Percentiles rank a stretch among this genome's conserved stretches.
phyloP scores from a whole-genome alignment of 2,888 invertebrate species.

The Elegia similella region DNA sequence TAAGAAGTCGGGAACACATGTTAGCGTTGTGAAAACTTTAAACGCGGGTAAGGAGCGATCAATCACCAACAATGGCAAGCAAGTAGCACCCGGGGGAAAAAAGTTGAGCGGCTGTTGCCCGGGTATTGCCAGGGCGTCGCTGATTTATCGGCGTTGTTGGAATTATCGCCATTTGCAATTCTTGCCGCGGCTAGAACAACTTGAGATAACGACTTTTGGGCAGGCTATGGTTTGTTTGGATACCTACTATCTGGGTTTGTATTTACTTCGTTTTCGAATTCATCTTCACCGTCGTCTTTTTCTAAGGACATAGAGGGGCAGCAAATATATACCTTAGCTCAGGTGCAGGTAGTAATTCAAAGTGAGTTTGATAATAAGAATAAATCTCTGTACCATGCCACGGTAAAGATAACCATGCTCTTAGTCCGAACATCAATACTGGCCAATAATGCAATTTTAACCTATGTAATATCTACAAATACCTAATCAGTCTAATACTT shows the following conservation, averaged over 20 bases:
- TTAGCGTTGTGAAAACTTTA: constrained; percentile 54
- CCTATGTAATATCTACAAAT: too few species aligned
- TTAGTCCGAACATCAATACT: too few species aligned
- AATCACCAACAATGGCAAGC: constrained; percentile 69
- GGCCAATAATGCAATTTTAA: too few species aligned
- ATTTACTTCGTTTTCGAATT: too few species aligned
- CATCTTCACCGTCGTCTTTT: too few species aligned
- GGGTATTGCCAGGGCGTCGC: constrained; percentile 38
- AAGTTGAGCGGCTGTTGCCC: constrained; percentile 51
- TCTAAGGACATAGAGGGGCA: too few species aligned
- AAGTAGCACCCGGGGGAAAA: constrained; percentile 71
- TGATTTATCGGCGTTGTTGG: constrained; percentile 79
- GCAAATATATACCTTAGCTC: too few species aligned
- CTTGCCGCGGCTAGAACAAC: constrained; percentile 67
- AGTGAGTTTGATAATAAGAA: too few species aligned
- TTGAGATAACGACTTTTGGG: constrained; percentile 65
- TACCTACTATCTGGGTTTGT: not conserved
- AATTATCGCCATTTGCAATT: constrained; percentile 81
- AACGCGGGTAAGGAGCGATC: constrained; percentile 64
- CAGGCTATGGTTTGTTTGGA: constrained; percentile 19
- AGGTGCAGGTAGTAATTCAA: too few species aligned
- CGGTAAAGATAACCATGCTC: too few species aligned
- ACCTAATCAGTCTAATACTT: too few species aligned
- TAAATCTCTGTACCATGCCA: too few species aligned
- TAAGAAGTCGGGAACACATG: constrained; percentile 54